Percentiles rank a stretch among this genome's conserved stretches.
Conservation (phyloP, 2,797 vertebrate genomes). For the Microcaecilia unicolor region DNA sequence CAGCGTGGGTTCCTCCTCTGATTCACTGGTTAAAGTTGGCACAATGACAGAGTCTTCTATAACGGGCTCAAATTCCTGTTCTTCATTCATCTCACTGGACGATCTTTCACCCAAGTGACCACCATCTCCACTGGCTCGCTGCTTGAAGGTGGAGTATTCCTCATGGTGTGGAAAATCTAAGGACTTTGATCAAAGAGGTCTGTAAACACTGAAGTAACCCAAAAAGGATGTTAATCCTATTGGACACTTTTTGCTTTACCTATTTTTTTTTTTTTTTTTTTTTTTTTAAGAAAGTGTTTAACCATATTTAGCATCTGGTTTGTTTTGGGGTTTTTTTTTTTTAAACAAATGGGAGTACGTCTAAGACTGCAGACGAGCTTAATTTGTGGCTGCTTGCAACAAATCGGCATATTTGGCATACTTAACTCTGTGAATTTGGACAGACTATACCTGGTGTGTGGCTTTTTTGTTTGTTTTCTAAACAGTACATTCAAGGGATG, state of each 20-base stretch:
- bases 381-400: too few relatives aligned
- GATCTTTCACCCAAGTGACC: constrained; percentile 88
- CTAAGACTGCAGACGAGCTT: too few relatives aligned
- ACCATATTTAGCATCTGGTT: constrained; percentile 34
- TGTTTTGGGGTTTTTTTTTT: too few relatives aligned
- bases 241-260: constrained; percentile 28
- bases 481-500: constrained; percentile 29
- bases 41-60: constrained; percentile 63
- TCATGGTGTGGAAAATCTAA: constrained; percentile 12
- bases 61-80: constrained; percentile 76
- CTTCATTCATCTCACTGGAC: constrained; percentile 76
- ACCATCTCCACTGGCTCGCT: constrained; percentile 27
- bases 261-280: constrained; percentile 32
- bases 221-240: too few relatives aligned
- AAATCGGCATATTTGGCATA: too few relatives aligned
- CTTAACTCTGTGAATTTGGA: too few relatives aligned
- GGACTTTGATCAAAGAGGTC: constrained; percentile 41
- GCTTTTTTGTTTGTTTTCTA: constrained; percentile 31
- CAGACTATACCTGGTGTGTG: too few relatives aligned
- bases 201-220: too few relatives aligned
- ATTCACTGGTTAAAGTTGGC: constrained; percentile 84
- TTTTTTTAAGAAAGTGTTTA: too few relatives aligned
- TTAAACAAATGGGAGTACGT: too few relatives aligned
- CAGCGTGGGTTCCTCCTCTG: constrained; percentile 79
- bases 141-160: constrained; percentile 37